Conservation (phyloP, 2,797 vertebrate species). For the Borostomias antarcticus region DNA sequence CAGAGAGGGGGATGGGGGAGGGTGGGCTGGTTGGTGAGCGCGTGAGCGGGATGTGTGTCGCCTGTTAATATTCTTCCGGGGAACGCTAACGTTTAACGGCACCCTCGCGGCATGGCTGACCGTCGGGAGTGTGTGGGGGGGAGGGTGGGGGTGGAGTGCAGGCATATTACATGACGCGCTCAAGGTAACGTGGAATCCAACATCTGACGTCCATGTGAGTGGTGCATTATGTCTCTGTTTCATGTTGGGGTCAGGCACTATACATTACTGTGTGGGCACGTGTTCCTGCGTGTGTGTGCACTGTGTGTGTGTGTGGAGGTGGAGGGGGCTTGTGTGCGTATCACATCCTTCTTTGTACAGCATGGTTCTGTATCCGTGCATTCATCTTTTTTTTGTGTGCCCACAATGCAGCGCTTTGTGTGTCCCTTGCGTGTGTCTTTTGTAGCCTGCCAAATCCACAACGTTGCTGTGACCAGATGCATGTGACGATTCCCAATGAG, state of each 20-base stretch:
- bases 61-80: background rate
- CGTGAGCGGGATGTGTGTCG: slow-evolving; percentile 15
- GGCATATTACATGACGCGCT: too few relatives aligned
- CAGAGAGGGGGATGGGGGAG: too few relatives aligned
- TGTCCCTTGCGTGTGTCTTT: too few relatives aligned
- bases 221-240: background rate
- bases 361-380: too few relatives aligned
- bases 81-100: slow-evolving; percentile 2
- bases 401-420: too few relatives aligned
- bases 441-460: too few relatives aligned
- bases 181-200: too few relatives aligned
- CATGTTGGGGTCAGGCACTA: background rate
- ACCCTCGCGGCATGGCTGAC: too few relatives aligned
- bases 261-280: background rate
- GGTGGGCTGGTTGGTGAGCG: slow-evolving; percentile 18
- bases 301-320: slow-evolving; percentile 16
- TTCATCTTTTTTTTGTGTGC: too few relatives aligned
- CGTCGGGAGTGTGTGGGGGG: too few relatives aligned
- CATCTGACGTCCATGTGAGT: background rate
- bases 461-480: slow-evolving; percentile 1
- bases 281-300: slow-evolving; percentile 2
- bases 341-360: too few relatives aligned
- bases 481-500: slow-evolving; percentile 1
- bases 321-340: background rate
- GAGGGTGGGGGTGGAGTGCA: too few relatives aligned